Evolutionary conservation across 1,140 invertebrate species (phyloP).

Genomic region (Zaprionus vittiger): DNA sequence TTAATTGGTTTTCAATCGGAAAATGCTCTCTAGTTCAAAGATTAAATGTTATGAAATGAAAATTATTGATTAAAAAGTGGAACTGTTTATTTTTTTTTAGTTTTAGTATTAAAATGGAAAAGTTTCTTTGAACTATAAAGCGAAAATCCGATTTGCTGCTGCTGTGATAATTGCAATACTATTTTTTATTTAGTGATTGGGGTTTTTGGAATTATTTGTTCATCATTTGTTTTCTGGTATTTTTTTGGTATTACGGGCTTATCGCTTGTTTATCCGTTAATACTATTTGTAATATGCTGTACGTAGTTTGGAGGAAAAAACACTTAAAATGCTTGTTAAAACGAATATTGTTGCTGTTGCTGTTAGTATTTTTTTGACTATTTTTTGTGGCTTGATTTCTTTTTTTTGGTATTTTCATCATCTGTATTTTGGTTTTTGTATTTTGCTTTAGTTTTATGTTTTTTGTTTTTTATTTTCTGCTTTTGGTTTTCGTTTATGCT

Average conservation of each 20-base stretch:
- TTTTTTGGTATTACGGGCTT: slow-evolving; percentile 36
- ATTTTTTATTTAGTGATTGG: slow-evolving; percentile 58
- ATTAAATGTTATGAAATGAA: not conserved
- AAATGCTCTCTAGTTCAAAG: slow-evolving; percentile 27
- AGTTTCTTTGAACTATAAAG: slow-evolving; percentile 28
- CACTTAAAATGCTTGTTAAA: slow-evolving; percentile 80
- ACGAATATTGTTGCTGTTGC: slow-evolving; percentile 48
- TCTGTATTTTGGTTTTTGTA: slow-evolving; percentile 26
- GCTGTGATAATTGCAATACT: slow-evolving; percentile 69
- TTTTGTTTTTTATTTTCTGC: slow-evolving; percentile 16
- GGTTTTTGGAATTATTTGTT: slow-evolving; percentile 49
- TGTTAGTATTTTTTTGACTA: slow-evolving; percentile 38
- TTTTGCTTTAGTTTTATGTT: slow-evolving; percentile 16
- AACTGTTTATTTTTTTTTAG: too few species aligned
- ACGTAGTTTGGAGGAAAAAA: slow-evolving; percentile 82
- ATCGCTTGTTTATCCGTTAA: slow-evolving; percentile 59
- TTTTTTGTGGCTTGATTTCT: slow-evolving; percentile 35
- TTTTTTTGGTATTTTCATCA: slow-evolving; percentile 25
- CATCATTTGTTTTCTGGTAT: slow-evolving; percentile 17
- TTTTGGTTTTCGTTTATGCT: slow-evolving; percentile 56
- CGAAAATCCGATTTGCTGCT: slow-evolving; percentile 36
- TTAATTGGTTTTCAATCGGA: slow-evolving; percentile 29
- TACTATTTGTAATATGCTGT: slow-evolving; percentile 80
- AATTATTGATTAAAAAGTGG: not conserved
- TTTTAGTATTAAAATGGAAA: not conserved